Conservation (phyloP, 2,797 vertebrate species). For the Platyrinchus mystaceus region DNA sequence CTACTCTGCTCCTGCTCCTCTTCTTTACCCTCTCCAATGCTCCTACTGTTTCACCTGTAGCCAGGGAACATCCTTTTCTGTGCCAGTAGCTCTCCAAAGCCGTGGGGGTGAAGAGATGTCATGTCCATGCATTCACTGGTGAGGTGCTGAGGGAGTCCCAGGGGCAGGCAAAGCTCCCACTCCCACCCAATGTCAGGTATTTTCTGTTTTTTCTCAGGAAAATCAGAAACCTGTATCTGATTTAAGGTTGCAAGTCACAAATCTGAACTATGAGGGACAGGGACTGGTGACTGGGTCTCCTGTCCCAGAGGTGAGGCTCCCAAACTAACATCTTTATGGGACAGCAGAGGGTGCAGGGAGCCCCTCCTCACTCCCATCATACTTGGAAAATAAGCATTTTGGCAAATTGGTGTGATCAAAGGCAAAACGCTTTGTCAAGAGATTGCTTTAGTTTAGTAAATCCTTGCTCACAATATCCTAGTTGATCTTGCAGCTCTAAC, state of each 20-base stretch:
- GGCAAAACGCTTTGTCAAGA: neutral
- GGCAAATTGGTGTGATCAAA: neutral
- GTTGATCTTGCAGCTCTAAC: neutral
- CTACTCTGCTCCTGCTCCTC: neutral
- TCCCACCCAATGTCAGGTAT: neutral
- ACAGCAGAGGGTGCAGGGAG: neutral
- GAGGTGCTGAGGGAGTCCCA: neutral
- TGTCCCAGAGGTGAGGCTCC: neutral
- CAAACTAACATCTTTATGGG: neutral
- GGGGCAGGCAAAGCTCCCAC: neutral
- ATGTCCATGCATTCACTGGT: accelerated
- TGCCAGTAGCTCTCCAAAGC: neutral
- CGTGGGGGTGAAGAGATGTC: neutral
- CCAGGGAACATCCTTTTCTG: neutral
- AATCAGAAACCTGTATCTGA: neutral
- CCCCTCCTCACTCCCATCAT: accelerated
- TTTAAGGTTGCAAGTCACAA: neutral
- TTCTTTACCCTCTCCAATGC: neutral
- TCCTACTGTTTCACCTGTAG: neutral
- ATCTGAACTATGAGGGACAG: neutral
- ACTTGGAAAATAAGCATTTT: neutral
- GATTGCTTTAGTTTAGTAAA: neutral
- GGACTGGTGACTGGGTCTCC: neutral
- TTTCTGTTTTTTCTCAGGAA: neutral
- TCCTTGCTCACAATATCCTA: neutral